These are phyloP conservation scores for Branchipolynoe longqiensis DNA, from an alignment of 2,888 invertebrate genomes.

Conservation along the genomic window DNA sequence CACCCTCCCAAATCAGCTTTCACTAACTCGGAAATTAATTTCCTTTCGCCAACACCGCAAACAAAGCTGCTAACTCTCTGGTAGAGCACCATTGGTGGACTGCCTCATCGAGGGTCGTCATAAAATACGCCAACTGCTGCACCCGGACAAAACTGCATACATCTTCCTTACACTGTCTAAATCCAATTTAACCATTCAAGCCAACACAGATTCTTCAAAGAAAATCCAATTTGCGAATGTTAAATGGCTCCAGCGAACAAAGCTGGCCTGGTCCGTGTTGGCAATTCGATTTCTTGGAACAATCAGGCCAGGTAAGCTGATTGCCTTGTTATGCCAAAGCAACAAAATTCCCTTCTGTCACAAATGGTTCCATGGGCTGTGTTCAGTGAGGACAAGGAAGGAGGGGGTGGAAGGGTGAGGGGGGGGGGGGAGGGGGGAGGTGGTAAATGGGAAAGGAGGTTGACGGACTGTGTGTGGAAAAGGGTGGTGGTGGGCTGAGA, in stretches of 20 bases:
- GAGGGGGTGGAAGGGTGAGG: neutral
- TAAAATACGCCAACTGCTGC: too few species aligned
- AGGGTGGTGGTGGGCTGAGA: neutral
- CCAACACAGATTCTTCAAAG: neutral
- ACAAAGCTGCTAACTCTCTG: too few species aligned
- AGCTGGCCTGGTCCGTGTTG: neutral
- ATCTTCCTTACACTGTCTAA: too few species aligned
- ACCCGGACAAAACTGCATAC: too few species aligned
- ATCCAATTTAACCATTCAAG: neutral
- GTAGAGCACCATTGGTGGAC: too few species aligned
- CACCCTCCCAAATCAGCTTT: too few species aligned
- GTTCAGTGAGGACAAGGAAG: too few species aligned
- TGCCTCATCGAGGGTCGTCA: too few species aligned
- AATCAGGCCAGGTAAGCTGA: constrained; percentile 13
- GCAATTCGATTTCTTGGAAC: constrained; percentile 12
- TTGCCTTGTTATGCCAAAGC: neutral
- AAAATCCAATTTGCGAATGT: constrained; percentile 18
- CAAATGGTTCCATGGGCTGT: too few species aligned
- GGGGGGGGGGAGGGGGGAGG: neutral
- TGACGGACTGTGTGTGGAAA: neutral
- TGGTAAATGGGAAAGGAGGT: neutral
- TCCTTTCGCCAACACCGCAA: too few species aligned
- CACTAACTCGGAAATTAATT: too few species aligned
- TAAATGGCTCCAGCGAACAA: neutral
- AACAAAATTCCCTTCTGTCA: too few species aligned